A percentile compares a stretch with the other conserved stretches of the same genome.
Evolutionary conservation across 2,888 invertebrate genomes (phyloP).

Genomic region (Zaprionus lineosus): DNA sequence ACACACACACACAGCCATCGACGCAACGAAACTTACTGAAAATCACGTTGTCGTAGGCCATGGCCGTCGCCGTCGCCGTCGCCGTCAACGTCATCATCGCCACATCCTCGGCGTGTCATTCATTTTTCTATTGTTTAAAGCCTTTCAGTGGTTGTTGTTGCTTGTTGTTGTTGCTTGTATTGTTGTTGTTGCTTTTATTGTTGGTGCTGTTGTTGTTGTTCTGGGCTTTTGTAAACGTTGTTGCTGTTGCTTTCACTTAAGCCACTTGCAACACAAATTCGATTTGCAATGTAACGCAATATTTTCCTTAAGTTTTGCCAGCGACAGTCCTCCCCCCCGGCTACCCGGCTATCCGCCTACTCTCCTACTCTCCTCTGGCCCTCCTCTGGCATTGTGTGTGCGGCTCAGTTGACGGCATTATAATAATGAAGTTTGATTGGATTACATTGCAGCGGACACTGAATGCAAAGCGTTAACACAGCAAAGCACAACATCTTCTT

Average conservation of each 20-base stretch:
- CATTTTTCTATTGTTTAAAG: slow-evolving; percentile 70
- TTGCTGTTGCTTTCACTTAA: slow-evolving; percentile 16
- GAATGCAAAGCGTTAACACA: slow-evolving; percentile 73
- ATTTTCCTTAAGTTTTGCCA: slow-evolving; percentile 64
- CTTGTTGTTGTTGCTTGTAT: slow-evolving; percentile 21
- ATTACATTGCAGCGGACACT: slow-evolving; percentile 71
- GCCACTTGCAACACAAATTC: slow-evolving; percentile 64
- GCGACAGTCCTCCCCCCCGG: neutral
- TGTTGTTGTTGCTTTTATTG: slow-evolving; percentile 1
- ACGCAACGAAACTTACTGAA: slow-evolving; percentile 61
- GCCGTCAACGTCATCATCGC: slow-evolving; percentile 49
- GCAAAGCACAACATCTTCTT: slow-evolving; percentile 11
- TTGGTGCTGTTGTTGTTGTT: slow-evolving; percentile 8
- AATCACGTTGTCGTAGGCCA: slow-evolving; percentile 80
- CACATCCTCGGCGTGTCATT: slow-evolving; percentile 64
- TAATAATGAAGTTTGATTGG: slow-evolving; percentile 75
- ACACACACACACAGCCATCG: slow-evolving; percentile 11
- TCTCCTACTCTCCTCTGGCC: neutral
- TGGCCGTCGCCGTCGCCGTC: slow-evolving; percentile 56
- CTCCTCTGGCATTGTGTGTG: slow-evolving; percentile 46
- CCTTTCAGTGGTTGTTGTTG: slow-evolving; percentile 34
- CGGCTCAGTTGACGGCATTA: slow-evolving; percentile 70
- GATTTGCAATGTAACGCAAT: slow-evolving; percentile 69
- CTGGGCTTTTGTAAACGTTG: slow-evolving; percentile 11
- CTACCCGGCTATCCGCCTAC: neutral